A percentile compares a stretch with the other conserved stretches of the same genome.
These are phyloP conservation scores for Corapipo altera DNA, from an alignment of 2,113 vertebrate species.

Conservation along the genomic window DNA sequence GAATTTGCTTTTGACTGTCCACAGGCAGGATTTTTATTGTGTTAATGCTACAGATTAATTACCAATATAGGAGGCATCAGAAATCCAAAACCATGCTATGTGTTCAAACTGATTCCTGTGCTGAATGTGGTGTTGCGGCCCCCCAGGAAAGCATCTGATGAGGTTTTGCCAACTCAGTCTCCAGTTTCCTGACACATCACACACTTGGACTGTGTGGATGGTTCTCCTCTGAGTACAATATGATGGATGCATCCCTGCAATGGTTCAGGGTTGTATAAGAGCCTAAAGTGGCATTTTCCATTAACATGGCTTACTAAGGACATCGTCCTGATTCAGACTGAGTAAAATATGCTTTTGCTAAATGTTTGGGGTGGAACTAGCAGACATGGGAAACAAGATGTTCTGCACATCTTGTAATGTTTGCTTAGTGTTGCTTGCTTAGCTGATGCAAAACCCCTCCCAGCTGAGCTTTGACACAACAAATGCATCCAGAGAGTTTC, in stretches of 20 bases:
- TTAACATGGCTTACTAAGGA: background rate
- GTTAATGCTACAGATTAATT: background rate
- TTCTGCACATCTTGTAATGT: background rate
- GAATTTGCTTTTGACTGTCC: background rate
- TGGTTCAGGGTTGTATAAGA: background rate
- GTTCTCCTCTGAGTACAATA: background rate
- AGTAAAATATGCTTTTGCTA: background rate
- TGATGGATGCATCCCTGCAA: fast-evolving
- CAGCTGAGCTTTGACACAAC: background rate
- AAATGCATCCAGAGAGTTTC: background rate
- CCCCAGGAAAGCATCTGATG: background rate
- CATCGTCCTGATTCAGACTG: background rate
- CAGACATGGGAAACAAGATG: fast-evolving
- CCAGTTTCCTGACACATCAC: background rate
- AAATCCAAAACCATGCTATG: background rate
- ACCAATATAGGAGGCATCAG: background rate
- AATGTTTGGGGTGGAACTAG: background rate
- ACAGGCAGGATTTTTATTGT: background rate
- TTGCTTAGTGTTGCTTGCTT: background rate
- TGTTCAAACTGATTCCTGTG: background rate
- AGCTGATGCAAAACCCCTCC: background rate
- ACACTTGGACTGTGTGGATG: background rate
- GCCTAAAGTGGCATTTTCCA: background rate
- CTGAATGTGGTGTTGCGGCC: background rate
- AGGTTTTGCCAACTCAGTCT: background rate